Conservation (phyloP, 2,888 invertebrate species). For the Stenodera caucasica region DNA sequence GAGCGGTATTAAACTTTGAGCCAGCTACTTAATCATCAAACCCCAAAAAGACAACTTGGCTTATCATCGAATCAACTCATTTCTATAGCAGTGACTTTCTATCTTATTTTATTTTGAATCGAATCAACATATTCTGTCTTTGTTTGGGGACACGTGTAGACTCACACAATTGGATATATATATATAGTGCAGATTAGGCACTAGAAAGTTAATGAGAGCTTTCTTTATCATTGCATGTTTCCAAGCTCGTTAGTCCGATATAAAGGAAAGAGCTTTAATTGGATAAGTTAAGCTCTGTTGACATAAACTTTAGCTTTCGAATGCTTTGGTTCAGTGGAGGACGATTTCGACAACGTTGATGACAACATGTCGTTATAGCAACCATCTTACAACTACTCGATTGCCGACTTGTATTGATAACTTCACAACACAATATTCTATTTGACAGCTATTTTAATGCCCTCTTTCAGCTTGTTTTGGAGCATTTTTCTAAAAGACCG, state of each 20-base stretch:
- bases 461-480: background rate
- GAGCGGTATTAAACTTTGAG: conserved; percentile 13
- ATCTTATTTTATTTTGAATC: background rate
- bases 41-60: conserved; percentile 16
- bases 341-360: conserved; percentile 13
- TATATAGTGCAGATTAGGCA: conserved; percentile 36
- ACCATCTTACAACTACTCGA: conserved; percentile 38
- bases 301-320: conserved; percentile 50
- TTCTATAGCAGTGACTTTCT: conserved; percentile 10
- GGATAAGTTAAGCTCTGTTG: conserved; percentile 53
- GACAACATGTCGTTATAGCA: conserved; percentile 37
- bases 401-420: conserved; percentile 24
- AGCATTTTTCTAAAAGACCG: no score
- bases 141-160: conserved; percentile 31
- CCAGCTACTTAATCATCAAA: conserved; percentile 22
- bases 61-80: conserved; percentile 26
- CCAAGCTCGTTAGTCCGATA: conserved; percentile 50
- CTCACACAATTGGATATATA: conserved; percentile 31
- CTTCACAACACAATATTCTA: conserved; percentile 10
- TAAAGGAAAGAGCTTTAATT: conserved; percentile 53
- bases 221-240: conserved; percentile 51
- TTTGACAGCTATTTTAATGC: conserved; percentile 2
- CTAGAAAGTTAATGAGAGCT: conserved; percentile 46
- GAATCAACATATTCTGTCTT: conserved; percentile 13
- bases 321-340: conserved; percentile 39